Percentiles rank a stretch among this genome's conserved stretches.
These are phyloP conservation scores for Spermophilus dauricus DNA, from an alignment of 2,113 vertebrate species.

Conservation along the genomic window DNA sequence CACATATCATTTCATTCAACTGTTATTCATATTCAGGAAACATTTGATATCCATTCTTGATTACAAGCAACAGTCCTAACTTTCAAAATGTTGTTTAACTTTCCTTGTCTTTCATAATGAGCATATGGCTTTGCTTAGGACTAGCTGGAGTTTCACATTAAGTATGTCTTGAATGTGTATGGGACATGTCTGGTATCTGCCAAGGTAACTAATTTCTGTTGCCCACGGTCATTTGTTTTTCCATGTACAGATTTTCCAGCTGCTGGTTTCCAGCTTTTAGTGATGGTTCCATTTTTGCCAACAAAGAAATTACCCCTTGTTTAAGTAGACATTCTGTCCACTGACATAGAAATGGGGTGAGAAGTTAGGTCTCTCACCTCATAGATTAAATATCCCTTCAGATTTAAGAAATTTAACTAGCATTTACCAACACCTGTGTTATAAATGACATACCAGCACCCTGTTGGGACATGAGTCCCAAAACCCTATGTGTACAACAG, in stretches of 20 bases:
- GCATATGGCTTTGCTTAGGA: conserved; percentile 86
- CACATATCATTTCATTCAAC: conserved; percentile 14
- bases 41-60: conserved; percentile 52
- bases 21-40: conserved; percentile 63
- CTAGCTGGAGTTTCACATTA: conserved; percentile 75
- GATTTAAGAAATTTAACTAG: neutral
- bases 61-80: neutral
- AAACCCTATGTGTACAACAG: neutral
- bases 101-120: conserved; percentile 73
- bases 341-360: conserved; percentile 26
- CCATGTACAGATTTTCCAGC: conserved; percentile 84
- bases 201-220: conserved; percentile 87
- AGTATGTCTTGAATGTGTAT: conserved; percentile 63
- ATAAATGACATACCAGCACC: neutral
- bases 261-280: conserved; percentile 76
- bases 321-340: conserved; percentile 55
- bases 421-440: conserved; percentile 38
- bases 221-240: conserved; percentile 83
- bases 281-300: conserved; percentile 76
- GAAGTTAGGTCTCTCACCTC: conserved; percentile 6
- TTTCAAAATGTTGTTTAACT: conserved; percentile 58
- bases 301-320: conserved; percentile 54
- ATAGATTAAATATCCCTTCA: conserved; percentile 49
- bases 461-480: neutral
- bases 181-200: conserved; percentile 76